Conservation (phyloP, 2,888 invertebrate species). For the Leptopterna dolabrata region DNA sequence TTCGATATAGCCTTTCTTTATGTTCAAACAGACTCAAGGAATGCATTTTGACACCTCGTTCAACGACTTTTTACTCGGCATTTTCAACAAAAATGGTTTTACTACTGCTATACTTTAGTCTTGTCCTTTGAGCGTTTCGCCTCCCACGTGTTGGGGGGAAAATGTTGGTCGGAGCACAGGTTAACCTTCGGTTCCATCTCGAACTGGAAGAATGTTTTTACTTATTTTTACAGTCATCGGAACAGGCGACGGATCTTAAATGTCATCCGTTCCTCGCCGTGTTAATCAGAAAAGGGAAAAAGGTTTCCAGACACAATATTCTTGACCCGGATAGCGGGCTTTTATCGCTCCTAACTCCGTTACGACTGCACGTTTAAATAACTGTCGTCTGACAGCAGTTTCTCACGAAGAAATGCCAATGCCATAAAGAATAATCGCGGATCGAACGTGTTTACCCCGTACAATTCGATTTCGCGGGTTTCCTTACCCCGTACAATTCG, state of each 20-base stretch:
- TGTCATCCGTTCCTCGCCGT: neutral
- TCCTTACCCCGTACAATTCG: too few relatives aligned
- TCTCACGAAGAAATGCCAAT: neutral
- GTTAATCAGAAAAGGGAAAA: neutral
- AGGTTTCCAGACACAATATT: neutral
- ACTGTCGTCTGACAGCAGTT: neutral
- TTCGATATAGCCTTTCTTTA: too few relatives aligned
- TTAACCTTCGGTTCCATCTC: neutral
- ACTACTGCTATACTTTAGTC: too few relatives aligned
- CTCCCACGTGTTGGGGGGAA: neutral
- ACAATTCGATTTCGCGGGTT: too few relatives aligned
- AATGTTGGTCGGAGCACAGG: neutral
- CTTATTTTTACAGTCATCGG: neutral
- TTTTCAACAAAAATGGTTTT: neutral
- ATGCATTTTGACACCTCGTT: neutral
- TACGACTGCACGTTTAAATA: neutral
- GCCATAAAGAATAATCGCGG: neutral
- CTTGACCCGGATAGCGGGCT: neutral
- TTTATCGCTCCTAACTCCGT: neutral
- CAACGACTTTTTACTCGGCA: neutral
- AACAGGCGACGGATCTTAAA: neutral
- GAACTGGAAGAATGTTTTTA: neutral
- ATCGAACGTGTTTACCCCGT: too few relatives aligned
- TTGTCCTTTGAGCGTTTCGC: neutral
- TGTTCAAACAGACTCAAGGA: neutral